Base-by-base conservation (phyloP, 2,888 invertebrate species). In the Cheilosia soror region DNA sequence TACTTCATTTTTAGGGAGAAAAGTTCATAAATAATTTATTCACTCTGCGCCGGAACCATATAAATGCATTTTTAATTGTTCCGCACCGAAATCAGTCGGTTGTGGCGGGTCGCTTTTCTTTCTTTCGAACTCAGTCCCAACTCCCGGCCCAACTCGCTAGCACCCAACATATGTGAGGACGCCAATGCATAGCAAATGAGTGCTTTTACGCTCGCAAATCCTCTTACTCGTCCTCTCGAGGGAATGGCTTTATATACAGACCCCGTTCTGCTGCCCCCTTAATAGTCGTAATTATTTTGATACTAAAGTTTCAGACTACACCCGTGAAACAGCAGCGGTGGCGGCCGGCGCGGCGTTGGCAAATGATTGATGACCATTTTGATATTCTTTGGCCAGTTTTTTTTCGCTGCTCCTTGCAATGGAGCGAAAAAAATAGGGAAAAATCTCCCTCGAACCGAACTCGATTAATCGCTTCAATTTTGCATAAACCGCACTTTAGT, bases 331-430 rank as follows among this genome's bases (percentile, higher is more conserved):
- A 77, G 85, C 71, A 7, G 15, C 20, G 47, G 9, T 85, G 80
- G 75, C 60, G 79, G 33, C 6, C 33, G 40, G 40, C 9, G 40
- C 9, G 40, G 9, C 80, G 76, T n/a, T 15, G n/a, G 55, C 81
- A 81, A 51, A 85, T 85, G 85, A 85, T 85, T 85, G 85, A 85
- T 85, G 85, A 68, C 85, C 81, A 72, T 85, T 85, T 81, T 85
- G 72, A 81, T 81, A 77, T 85, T 81, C 66, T 81, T 85, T 79
- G 57, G 72, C 49, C n/a, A 49, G 27, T 40, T 44, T 27, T 58
- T 49, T 51, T 66, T 57, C 25, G 42, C 42, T 33, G 44, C 51
- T 47, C 47, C 49, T 49, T 75, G 20, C 71, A 78, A 49, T 55
- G 63, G 69, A 63, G 63, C 55, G 63, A 73, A 63, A 68, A 72